Percentiles rank a stretch among this genome's conserved stretches.
Evolutionary conservation across 1,140 invertebrate species (phyloP).

Genomic region (Tetragonula clypearis): DNA sequence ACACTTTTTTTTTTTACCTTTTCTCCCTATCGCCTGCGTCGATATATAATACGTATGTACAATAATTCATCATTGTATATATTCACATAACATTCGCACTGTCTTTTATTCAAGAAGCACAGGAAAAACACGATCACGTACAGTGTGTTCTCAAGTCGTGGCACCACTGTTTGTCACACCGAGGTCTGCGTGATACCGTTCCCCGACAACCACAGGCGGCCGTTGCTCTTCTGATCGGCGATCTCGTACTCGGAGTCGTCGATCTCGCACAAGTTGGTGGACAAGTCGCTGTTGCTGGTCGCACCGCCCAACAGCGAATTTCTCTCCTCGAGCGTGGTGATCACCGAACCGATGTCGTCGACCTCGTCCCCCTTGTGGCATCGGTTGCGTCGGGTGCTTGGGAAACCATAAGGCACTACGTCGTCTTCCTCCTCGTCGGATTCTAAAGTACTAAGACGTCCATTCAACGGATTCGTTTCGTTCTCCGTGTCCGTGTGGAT

Average conservation of each 20-base stretch:
- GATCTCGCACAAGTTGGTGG: constrained; percentile 94
- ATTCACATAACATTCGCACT: constrained; percentile 67
- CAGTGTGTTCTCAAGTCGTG: constrained; percentile 44
- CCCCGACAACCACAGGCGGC: constrained; percentile 79
- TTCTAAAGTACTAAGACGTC: constrained; percentile 77
- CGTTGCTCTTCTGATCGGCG: constrained; percentile 82
- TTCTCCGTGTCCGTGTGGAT: constrained; percentile 87
- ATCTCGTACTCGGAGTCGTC: constrained; percentile 93
- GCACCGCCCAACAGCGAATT: constrained; percentile 88
- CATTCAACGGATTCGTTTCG: constrained; percentile 82
- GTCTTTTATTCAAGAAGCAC: constrained; percentile 62
- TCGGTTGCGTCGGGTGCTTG: constrained; percentile 83
- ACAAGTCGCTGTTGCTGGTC: constrained; percentile 92
- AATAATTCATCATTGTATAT: constrained; percentile 67
- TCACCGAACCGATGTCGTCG: constrained; percentile 83
- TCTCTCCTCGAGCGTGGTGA: constrained; percentile 86
- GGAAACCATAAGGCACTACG: constrained; percentile 87
- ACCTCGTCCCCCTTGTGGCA: constrained; percentile 79
- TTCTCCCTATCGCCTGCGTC: constrained; percentile 54
- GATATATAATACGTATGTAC: constrained; percentile 68
- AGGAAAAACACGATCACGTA: constrained; percentile 56
- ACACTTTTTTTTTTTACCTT: constrained; percentile 40
- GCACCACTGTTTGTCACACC: constrained; percentile 81
- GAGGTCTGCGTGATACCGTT: constrained; percentile 83
- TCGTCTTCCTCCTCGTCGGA: constrained; percentile 83